Conservation (phyloP, 1,140 invertebrate species). For the Brachionus koreanus region DNA sequence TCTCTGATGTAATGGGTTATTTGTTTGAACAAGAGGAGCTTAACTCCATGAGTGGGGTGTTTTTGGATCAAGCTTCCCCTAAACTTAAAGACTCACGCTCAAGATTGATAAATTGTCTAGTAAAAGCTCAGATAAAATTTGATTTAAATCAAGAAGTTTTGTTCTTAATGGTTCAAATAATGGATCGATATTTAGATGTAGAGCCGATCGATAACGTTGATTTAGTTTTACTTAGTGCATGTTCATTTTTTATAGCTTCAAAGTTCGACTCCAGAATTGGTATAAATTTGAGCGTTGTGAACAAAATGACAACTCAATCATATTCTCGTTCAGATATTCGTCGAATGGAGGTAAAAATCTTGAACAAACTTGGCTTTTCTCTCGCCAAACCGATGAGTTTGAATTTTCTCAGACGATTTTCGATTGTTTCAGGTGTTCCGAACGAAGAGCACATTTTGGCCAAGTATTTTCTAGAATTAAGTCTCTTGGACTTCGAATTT, state of each 20-base stretch:
- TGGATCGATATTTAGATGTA: background rate
- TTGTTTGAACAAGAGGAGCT: background rate
- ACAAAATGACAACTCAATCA: background rate
- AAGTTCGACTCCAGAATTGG: background rate
- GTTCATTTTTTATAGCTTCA: background rate
- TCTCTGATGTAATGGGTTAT: background rate
- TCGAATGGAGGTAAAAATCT: constrained; percentile 4
- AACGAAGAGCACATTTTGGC: background rate
- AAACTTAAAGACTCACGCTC: background rate
- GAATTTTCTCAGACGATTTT: constrained; percentile 9
- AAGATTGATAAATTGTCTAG: background rate
- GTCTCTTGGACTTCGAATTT: constrained; percentile 5
- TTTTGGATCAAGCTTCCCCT: background rate
- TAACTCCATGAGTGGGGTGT: background rate
- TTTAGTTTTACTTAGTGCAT: background rate
- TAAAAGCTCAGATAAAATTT: constrained; percentile 5
- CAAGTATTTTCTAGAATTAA: constrained; percentile 1
- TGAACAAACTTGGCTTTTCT: background rate
- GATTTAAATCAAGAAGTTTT: constrained; percentile 14
- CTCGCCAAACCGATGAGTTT: background rate
- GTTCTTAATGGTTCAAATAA: constrained; percentile 6
- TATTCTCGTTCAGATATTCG: background rate
- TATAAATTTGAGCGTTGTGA: background rate
- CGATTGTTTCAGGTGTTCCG: background rate
- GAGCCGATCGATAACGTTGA: background rate